phyloP scores from a whole-genome alignment of 2,797 vertebrate genomes.

The Acanthurus tractus region DNA sequence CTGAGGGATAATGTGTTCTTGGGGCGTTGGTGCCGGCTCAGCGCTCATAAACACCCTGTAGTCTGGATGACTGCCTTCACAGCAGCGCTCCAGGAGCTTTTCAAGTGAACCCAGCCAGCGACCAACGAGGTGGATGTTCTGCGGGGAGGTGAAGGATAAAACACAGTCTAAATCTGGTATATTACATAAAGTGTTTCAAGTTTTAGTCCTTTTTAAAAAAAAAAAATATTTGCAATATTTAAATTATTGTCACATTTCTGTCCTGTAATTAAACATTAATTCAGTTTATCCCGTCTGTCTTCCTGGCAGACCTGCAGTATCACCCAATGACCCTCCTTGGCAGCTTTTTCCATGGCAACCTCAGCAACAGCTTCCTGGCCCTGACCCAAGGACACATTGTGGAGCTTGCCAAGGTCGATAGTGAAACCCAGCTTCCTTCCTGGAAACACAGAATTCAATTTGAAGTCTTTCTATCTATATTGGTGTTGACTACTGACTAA shows the following conservation, averaged over 20 bases:
- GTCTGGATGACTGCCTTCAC: constrained; percentile 84
- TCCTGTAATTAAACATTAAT: background rate
- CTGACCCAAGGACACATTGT: constrained; percentile 89
- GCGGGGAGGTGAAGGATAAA: constrained; percentile 10
- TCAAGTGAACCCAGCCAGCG: constrained; percentile 88
- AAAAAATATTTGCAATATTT: too few species aligned
- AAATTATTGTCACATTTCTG: background rate
- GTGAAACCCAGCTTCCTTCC: constrained; percentile 89
- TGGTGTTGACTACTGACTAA: background rate
- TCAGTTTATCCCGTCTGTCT: background rate
- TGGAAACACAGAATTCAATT: constrained; percentile 41
- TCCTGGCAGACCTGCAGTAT: constrained; percentile 87
- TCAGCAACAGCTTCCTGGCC: constrained; percentile 91
- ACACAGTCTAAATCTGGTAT: background rate
- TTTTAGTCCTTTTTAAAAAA: too few species aligned
- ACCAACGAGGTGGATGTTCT: constrained; percentile 92
- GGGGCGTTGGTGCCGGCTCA: constrained; percentile 83
- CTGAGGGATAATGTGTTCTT: constrained; percentile 87
- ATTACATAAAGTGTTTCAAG: background rate
- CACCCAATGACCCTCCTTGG: constrained; percentile 93
- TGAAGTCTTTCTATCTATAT: background rate
- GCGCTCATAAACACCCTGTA: constrained; percentile 87
- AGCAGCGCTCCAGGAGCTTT: constrained; percentile 85
- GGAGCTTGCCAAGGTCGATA: constrained; percentile 90
- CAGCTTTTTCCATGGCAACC: constrained; percentile 89